Evolutionary conservation across 2,888 invertebrate species (phyloP), one percentile per base, ranked within the genome.

Genomic region (Liposcelis brunnea): DNA sequence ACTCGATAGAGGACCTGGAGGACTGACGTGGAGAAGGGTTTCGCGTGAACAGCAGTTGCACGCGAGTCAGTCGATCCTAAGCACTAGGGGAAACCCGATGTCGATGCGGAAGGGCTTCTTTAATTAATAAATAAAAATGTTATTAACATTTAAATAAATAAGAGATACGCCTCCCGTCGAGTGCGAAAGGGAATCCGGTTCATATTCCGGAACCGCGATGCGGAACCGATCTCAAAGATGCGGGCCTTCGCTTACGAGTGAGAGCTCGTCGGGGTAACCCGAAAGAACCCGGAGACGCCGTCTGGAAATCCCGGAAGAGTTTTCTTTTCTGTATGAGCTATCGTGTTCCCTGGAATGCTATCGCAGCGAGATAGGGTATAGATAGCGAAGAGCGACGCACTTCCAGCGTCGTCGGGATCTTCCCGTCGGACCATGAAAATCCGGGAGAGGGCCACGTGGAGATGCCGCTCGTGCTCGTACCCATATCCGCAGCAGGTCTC

Each of bases 401-500:
- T 63, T 63, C 60, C 61, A 58, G 62, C 61, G 61, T 63, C 61
- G 64, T 64, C 62, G 59, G 60, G 60, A 62, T 60, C 56, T 58
- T 60, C 59, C 59, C 59, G 59, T 59, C 61, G 61, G 59, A 60
- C 62, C 61, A 62, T 59, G 58, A 58, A 60, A 51, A 52, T 52
- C 47, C 51, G 60, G 58, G 60, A 56, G 60, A 61, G 59, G 56
- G 55, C 47, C 46, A 49, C 58, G 59, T 56, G 58, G 58, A 59
- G 56, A 53, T 56, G 53, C 60, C 66, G 60, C 60, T 59, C 62
- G 66, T 61, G 66, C 55, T 69, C 72, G 74, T 75, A 75, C 74
- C 72, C 69, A 74, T 73, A 75, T 73, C 75, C 74, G 74, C 75
- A 77, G 71, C 75, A 75, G 77, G 75, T 78, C 73, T 77, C 75